Conservation (phyloP, 2,888 invertebrate species). For the Brassicogethes aeneus region DNA sequence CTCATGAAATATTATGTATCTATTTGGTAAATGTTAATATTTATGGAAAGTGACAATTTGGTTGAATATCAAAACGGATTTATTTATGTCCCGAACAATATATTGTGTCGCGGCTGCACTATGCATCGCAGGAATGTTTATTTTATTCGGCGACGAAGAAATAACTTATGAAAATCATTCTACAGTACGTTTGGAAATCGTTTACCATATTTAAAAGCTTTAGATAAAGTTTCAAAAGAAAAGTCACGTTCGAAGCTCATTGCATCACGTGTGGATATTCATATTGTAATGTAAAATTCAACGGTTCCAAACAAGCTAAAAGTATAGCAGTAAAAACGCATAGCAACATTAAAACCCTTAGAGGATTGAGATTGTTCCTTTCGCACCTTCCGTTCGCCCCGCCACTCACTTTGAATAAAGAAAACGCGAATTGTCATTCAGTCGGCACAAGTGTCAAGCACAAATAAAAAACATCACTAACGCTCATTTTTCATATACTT, state of each 20-base stretch:
- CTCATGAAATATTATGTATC: not conserved
- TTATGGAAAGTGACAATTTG: constrained; percentile 2
- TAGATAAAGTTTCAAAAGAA: constrained; percentile 9
- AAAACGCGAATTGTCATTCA: constrained; percentile 10
- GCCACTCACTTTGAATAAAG: constrained; percentile 10
- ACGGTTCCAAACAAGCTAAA: constrained; percentile 16
- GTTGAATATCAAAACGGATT: constrained; percentile 1
- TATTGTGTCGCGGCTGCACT: not conserved
- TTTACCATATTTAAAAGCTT: constrained; percentile 9
- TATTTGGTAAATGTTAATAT: constrained; percentile 1
- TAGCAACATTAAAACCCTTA: constrained; percentile 14
- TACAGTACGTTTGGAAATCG: constrained; percentile 7
- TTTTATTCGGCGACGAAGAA: not conserved
- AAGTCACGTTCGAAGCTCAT: constrained; percentile 25
- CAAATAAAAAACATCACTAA: constrained; percentile 6
- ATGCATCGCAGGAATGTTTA: not conserved
- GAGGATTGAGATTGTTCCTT: constrained; percentile 5
- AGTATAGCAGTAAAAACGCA: constrained; percentile 15
- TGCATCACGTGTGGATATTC: constrained; percentile 25
- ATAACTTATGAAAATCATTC: constrained; percentile 5
- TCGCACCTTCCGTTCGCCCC: constrained; percentile 5
- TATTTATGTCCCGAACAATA: not conserved
- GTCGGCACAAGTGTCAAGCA: constrained; percentile 11
- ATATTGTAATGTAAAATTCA: constrained; percentile 16
- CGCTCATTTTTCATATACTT: constrained; percentile 1